Evolutionary conservation across 2,113 vertebrate genomes (phyloP).

Genomic region (Catagonus wagneri): DNA sequence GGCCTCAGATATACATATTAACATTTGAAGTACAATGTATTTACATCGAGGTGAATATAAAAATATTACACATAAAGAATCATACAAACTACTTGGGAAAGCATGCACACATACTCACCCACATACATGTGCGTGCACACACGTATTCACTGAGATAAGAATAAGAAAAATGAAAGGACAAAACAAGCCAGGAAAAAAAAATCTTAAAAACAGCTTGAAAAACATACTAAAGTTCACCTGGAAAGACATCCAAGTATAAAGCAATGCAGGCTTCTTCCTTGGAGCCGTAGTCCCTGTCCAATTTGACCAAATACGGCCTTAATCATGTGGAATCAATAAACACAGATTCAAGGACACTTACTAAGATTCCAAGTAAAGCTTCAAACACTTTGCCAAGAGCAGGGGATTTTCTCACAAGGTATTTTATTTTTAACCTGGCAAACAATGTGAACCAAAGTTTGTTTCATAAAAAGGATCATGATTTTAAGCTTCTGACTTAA

Average conservation of each 20-base stretch:
- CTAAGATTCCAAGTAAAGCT: constrained; percentile 57
- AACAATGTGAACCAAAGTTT: not conserved
- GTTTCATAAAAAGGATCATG: not conserved
- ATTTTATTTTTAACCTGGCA: constrained; percentile 67
- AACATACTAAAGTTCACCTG: not conserved
- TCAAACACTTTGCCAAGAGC: constrained; percentile 55
- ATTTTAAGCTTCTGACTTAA: not conserved
- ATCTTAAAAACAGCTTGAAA: not conserved
- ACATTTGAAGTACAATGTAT: constrained; percentile 22
- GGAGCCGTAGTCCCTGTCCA: not conserved
- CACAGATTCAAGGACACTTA: constrained; percentile 62
- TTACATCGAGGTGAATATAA: not conserved
- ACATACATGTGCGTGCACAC: not conserved
- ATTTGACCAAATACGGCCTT: constrained; percentile 14
- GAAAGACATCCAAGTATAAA: not conserved
- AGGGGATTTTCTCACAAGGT: constrained; percentile 55
- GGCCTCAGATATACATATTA: not conserved
- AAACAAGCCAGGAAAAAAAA: not conserved
- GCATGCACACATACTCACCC: accelerated
- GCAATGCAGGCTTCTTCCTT: not conserved
- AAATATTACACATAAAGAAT: not conserved
- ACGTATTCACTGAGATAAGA: not conserved
- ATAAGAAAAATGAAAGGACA: constrained; percentile 42
- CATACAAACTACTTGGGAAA: not conserved
- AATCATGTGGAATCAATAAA: constrained; percentile 72